These are phyloP conservation scores for Uloborus diversus DNA, from an alignment of 1,140 invertebrate genomes.

Conservation along the genomic window DNA sequence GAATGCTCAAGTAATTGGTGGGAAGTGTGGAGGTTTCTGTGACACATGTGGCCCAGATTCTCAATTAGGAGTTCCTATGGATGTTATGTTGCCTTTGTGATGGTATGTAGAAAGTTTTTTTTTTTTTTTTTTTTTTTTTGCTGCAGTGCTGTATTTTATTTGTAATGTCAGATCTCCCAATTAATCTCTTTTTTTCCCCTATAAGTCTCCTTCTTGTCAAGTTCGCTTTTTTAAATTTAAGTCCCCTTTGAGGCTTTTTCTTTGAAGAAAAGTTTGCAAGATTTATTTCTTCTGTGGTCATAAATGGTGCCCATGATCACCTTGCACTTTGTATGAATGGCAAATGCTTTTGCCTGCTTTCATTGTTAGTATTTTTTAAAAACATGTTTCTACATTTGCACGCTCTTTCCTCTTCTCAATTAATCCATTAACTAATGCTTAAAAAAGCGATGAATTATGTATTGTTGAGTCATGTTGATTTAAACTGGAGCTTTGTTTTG, in stretches of 20 bases:
- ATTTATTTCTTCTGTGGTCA: not conserved
- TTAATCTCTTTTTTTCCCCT: too few species aligned
- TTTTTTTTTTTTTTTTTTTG: not conserved
- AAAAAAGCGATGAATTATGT: too few species aligned
- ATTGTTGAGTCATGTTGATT: too few species aligned
- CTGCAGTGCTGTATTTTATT: not conserved
- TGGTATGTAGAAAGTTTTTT: constrained; percentile 15
- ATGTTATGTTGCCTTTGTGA: constrained; percentile 66
- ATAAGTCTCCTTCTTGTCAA: not conserved
- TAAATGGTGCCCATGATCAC: too few species aligned
- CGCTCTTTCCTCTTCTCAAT: too few species aligned
- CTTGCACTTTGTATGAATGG: too few species aligned
- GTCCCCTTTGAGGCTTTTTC: not conserved
- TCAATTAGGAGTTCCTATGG: constrained; percentile 70
- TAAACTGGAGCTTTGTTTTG: too few species aligned
- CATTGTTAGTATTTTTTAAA: too few species aligned
- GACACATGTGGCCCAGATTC: constrained; percentile 70
- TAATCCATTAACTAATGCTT: too few species aligned
- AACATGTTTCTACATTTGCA: too few species aligned
- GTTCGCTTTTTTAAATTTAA: not conserved
- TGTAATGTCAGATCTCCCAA: not conserved
- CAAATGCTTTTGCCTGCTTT: too few species aligned
- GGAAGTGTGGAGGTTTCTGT: constrained; percentile 79
- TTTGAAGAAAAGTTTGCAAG: not conserved
- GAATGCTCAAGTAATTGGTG: constrained; percentile 73